Base-by-base conservation (phyloP, 2,113 vertebrate genomes). In the Hucho hucho region DNA sequence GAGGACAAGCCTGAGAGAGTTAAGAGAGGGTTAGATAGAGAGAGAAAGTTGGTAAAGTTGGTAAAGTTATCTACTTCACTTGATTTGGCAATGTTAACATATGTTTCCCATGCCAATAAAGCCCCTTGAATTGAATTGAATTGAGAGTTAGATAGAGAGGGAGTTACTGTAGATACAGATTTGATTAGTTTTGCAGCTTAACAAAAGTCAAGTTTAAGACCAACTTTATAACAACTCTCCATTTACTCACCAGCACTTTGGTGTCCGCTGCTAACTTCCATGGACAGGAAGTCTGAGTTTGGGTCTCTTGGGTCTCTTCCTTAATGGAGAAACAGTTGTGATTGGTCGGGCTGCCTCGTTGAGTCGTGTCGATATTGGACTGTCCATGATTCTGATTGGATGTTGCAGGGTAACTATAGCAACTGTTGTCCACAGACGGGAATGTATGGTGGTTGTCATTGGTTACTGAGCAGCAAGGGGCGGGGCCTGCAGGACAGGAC, bases 211-310 rank as follows among this genome's bases (percentile, higher is more conserved):
- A 37, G 29, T 22, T n/a, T 6, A 13, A 9, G 20, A 25, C 32
- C 13, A n/a, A 24, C 16, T 6, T n/a, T 49, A 6, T 22, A 24
- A 43, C 1, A 53, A 49, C 3, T 4, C 24, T 26, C 22, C 6
- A 22, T 46, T 28, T 46, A 71, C 90, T 89, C 86, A 94, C 93
- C 90, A 94, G 85, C 32, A 94, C 91, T 93, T 93, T 93, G 70
- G 91, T 84, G 79, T 91, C 90, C 64, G 80, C 68, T 37, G 84
- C 80, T 74, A 91, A 71, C 78, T 90, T 93, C 90, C 92, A 93
- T 5, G 91, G 91, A 74, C 93, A 93, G 53, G 90, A 84, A 1
- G 85, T 65, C 46, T 89, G 91, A 65, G 73, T 81, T 16, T 81
- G 84, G 53, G 75, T n/a, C 46, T 75, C 80, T 20, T 81, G 84